Evolutionary conservation across 1,140 invertebrate genomes (phyloP), one percentile per base, ranked within the genome.

Genomic region (Scaptomyza graminum): DNA sequence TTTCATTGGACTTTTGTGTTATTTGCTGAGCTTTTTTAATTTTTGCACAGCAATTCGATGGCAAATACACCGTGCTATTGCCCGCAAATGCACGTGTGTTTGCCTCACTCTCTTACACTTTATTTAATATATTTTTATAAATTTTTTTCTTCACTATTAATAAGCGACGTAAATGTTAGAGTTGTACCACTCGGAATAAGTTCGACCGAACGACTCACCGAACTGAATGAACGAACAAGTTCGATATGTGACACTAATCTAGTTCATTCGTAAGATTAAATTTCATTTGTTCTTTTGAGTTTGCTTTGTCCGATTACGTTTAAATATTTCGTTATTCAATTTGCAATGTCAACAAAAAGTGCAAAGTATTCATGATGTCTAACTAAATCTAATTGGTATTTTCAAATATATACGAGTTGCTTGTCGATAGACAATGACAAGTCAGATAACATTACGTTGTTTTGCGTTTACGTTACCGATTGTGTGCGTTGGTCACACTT

Each of bases 61-160:
- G 41, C 34, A 49, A 56, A 37, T n/a, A 50, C 47, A 43, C 25
- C 8, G 50, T 56, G 64, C 70, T 55, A 41, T 72, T 67, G 69
- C 69, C 69, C 49, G 69, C 69, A 72, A 72, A 43, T 54, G 55
- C 63, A 72, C 69, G 54, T 39, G 47, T 52, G 3, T 66, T 57
- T 65, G 46, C 52, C 44, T 65, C 37, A 54, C 63, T 60, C 63
- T 54, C 44, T 43, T 59, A 59, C 41, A 54, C 22, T 49, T 60
- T 57, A 71, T 52, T 72, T 55, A 41, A 55, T 28, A 54, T 67
- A 60, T 15, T 67, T 55, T 67, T 47, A 54, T 39, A 37, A 72
- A 41, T 60, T 60, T 66, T 60, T 50, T 60, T 72, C 63, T 67
- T 22, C 54, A 67, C 55, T 15, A 57, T 46, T 46, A 54, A 50